These are phyloP conservation scores for Eurois occulta DNA, from an alignment of 2,888 invertebrate species.

Conservation along the genomic window DNA sequence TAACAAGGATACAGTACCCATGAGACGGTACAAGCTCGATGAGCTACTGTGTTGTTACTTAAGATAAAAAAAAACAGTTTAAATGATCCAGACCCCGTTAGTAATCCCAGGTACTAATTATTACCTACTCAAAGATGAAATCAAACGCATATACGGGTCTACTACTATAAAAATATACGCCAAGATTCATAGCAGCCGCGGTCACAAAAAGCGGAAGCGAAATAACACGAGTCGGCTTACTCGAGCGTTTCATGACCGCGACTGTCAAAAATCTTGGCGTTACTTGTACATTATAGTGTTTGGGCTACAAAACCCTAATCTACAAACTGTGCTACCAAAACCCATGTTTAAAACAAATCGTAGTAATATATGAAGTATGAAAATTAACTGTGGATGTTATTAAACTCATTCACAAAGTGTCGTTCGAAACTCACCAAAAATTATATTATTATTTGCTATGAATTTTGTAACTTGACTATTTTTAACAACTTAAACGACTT, in stretches of 20 bases:
- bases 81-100: constrained; percentile 54
- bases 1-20: background rate
- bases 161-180: constrained; percentile 37
- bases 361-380: constrained; percentile 49
- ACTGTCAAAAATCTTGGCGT: constrained; percentile 7
- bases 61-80: constrained; percentile 23
- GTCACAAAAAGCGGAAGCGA: constrained; percentile 5
- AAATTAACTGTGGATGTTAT: constrained; percentile 57
- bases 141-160: constrained; percentile 52
- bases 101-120: constrained; percentile 43
- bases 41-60: constrained; percentile 10
- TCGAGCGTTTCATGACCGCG: constrained; percentile 7
- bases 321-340: constrained; percentile 73
- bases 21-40: constrained; percentile 13
- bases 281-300: constrained; percentile 51
- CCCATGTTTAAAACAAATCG: constrained; percentile 59
- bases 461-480: constrained; percentile 76
- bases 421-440: constrained; percentile 81
- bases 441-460: constrained; percentile 75
- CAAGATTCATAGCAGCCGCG: background rate
- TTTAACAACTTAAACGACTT: constrained; percentile 85
- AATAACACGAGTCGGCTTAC: background rate
- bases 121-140: constrained; percentile 43
- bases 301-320: constrained; percentile 50
- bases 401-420: constrained; percentile 55